Evolutionary conservation across 1,140 invertebrate species (phyloP), one percentile per base, ranked within the genome.

Genomic region (Phthorimaea operculella): DNA sequence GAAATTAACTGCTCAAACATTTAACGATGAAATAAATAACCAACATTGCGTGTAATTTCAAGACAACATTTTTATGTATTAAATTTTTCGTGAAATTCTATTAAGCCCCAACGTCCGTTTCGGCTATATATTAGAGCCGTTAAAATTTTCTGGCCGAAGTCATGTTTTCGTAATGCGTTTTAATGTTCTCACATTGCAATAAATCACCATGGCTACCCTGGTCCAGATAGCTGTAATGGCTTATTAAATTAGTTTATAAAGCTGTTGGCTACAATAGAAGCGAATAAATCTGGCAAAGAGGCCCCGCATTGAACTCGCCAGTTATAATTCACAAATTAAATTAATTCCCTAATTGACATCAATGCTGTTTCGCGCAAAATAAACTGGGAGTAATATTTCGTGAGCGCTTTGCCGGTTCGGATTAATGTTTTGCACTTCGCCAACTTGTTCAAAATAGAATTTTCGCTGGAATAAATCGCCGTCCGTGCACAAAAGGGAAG

Each of bases 101-200:
- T 47, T 47, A 47, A 47, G 44, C 44, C 16, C 44, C 3, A 47
- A 72, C 66, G 70, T 65, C 68, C 66, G 64, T 51, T 66, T 54
- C 62, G 55, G 66, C 64, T 73, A 72, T 74, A 67, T 72, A 76
- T 68, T 47, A 47, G 63, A 66, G 61, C 62, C 66, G 71, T 75
- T 79, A 78, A 82, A 81, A 76, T 82, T 79, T 76, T 62, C 70
- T 12, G 66, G 68, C 74, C 68, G 74, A 76, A 84, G 71, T 83
- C 80, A 76, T 81, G 80, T 79, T 81, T 83, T 81, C 76, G 72
- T 83, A 83, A 83, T 83, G 80, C 72, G 80, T 83, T 83, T 83
- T 83, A 82, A 83, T 83, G 80, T 83, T 83, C 80, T 79, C 76
- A 79, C 79, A 79, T 82, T 79, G 71, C 79, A 79, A 83, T 83